A percentile compares a stretch with the other conserved stretches of the same genome.
Evolutionary conservation across 2,888 invertebrate genomes (phyloP).

Genomic region (Spodoptera littoralis): DNA sequence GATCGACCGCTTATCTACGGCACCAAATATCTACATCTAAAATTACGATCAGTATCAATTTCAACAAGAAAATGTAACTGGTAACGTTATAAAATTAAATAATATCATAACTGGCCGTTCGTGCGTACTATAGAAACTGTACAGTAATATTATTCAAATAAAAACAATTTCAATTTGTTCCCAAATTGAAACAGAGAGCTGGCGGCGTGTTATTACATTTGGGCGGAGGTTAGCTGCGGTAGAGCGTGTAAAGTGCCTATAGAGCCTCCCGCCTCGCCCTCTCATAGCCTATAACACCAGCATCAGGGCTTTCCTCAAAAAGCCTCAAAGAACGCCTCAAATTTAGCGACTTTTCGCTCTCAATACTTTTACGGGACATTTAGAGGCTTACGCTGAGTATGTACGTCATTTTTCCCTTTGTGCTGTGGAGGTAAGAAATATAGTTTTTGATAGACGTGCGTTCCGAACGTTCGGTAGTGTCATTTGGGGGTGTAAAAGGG

Average conservation of each 20-base stretch:
- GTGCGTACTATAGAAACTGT: constrained; percentile 61
- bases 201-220: constrained; percentile 87
- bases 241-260: constrained; percentile 88
- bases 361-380: constrained; percentile 85
- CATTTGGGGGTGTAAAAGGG: constrained; percentile 68
- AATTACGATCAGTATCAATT: constrained; percentile 44
- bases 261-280: constrained; percentile 85
- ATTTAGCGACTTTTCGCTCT: constrained; percentile 87
- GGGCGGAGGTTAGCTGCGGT: constrained; percentile 87
- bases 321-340: constrained; percentile 86
- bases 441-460: constrained; percentile 73
- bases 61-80: constrained; percentile 43
- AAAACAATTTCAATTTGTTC: constrained; percentile 89
- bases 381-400: constrained; percentile 74
- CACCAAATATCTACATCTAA: constrained; percentile 13
- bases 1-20: constrained; percentile 8
- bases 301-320: constrained; percentile 84
- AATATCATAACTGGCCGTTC: constrained; percentile 69
- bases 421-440: constrained; percentile 66
- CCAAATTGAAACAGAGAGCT: constrained; percentile 89
- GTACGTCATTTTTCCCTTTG: constrained; percentile 73
- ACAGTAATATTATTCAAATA: constrained; percentile 88
- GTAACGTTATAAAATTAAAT: constrained; percentile 56
- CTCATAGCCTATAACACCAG: constrained; percentile 87
- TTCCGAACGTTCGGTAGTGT: constrained; percentile 60